Conservation (phyloP, 1,140 invertebrate genomes). For the Euura saliciscinereae region DNA sequence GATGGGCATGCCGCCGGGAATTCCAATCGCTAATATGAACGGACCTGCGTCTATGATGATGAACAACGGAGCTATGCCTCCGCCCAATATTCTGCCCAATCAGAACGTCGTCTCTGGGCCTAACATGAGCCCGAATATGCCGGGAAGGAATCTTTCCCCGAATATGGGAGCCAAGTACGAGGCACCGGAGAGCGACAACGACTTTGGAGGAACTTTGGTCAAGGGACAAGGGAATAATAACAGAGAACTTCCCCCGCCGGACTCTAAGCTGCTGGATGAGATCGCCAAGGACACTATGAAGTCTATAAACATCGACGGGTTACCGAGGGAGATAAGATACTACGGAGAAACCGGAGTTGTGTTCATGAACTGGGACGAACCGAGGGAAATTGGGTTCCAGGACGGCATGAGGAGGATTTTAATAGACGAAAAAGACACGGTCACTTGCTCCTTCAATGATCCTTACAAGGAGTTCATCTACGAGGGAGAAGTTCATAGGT, state of each 20-base stretch:
- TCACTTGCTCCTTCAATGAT: constrained; percentile 73
- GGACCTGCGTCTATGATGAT: constrained; percentile 36
- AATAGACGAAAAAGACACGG: constrained; percentile 75
- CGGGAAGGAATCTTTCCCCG: constrained; percentile 32
- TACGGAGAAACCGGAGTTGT: constrained; percentile 85
- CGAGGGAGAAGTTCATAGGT: constrained; percentile 71
- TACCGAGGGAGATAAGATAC: constrained; percentile 82
- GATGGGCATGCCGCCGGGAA: constrained; percentile 29
- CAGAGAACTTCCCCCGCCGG: constrained; percentile 62
- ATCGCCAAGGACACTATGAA: constrained; percentile 72
- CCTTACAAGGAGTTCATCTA: constrained; percentile 74
- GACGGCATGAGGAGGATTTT: constrained; percentile 68
- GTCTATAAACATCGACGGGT: constrained; percentile 85
- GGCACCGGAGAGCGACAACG: constrained; percentile 32
- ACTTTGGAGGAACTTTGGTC: constrained; percentile 16
- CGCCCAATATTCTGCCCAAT: constrained; percentile 29
- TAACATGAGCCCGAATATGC: constrained; percentile 17
- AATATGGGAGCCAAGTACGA: constrained; percentile 31
- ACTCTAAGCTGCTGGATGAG: constrained; percentile 65
- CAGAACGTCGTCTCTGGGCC: constrained; percentile 24
- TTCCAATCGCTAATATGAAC: constrained; percentile 30
- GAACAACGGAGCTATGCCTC: constrained; percentile 40
- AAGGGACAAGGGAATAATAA: constrained; percentile 26
- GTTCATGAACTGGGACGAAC: constrained; percentile 83
- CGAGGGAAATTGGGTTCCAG: constrained; percentile 83